Evolutionary conservation across 2,113 vertebrate genomes (phyloP), one percentile per base, ranked within the genome.

Genomic region (Cavia aperea): DNA sequence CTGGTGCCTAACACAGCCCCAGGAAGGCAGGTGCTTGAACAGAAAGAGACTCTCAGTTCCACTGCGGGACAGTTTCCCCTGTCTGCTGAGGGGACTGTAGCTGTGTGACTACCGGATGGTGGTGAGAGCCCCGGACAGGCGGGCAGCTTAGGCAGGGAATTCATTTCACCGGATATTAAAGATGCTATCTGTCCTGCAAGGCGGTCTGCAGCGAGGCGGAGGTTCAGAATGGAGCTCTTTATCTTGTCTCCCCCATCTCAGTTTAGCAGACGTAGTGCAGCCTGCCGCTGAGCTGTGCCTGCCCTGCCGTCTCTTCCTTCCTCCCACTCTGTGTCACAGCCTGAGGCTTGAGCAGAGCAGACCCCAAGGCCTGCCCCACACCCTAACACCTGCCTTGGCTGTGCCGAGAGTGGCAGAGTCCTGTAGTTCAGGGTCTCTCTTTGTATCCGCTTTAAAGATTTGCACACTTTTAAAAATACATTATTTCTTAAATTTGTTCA

Each of bases 161-260:
- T 96, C 86, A 97, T 96, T 96, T 96, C 95, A 94, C 66, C 78
- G 84, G 92, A 96, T 96, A 97, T 97, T 96, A 96, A 96, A 96
- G 96, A 97, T 96, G 92, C 29, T 96, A 96, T 97, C 96, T 43
- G 56, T 70, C 14, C 43, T 4, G 72, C 58, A 1, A 46, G 56
- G 63, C 36, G 19, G 11, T 88, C 31, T 7, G 75, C 12, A 26
- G 11, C 11, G 4, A 23, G 58, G 63, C 23, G 65, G 77, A 31
- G 43, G 84, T 63, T 77, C 54, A 39, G 56, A 19, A 43, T 19
- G n/a, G 63, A 87, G 65, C 26, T 21, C 16, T 72, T 31, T 95
- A 86, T 94, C 94, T 93, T 7, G 63, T 56, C 39, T 60, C 60
- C 36, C 13, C 56, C 54, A 85, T 54, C 51, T 60, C 36, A 46